Evolutionary conservation across 2,797 vertebrate species (phyloP).

Genomic region (Rhinogobio ventralis): DNA sequence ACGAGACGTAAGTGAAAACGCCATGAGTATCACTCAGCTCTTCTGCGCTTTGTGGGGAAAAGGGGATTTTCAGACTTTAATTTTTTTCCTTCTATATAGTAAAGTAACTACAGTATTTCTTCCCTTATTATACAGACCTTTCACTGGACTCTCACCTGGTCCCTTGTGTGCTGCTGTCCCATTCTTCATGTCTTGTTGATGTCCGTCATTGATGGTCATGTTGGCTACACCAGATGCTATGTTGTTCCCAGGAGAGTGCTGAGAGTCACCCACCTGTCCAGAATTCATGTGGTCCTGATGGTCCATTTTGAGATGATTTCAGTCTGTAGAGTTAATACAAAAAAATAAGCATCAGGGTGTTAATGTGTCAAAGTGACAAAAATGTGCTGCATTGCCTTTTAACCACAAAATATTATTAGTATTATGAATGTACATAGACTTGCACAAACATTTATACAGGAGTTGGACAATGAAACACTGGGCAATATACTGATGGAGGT

Average conservation of each 20-base stretch:
- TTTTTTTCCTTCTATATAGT: neutral
- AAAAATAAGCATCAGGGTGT: neutral
- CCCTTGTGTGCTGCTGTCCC: constrained; percentile 57
- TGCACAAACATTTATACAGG: neutral
- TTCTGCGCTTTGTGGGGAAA: constrained; percentile 17
- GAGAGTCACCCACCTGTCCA: constrained; percentile 67
- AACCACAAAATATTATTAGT: neutral
- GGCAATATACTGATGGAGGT: neutral
- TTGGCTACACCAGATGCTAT: constrained; percentile 50
- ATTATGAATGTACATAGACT: neutral
- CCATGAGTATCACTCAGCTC: constrained; percentile 19
- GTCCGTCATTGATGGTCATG: constrained; percentile 59
- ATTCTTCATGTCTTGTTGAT: constrained; percentile 61
- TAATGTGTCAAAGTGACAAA: neutral
- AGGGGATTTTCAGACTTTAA: neutral
- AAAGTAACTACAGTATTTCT: neutral
- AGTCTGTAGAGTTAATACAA: constrained; percentile 68
- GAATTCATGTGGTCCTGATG: constrained; percentile 80
- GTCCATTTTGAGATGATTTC: constrained; percentile 77
- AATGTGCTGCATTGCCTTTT: neutral
- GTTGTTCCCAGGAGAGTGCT: constrained; percentile 72
- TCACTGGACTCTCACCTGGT: constrained; percentile 57
- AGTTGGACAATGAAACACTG: neutral
- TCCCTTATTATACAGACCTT: constrained; percentile 66
- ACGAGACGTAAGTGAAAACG: neutral